Conservation (phyloP, 1,140 invertebrate genomes). For the Aphelenchoides fujianensis region DNA sequence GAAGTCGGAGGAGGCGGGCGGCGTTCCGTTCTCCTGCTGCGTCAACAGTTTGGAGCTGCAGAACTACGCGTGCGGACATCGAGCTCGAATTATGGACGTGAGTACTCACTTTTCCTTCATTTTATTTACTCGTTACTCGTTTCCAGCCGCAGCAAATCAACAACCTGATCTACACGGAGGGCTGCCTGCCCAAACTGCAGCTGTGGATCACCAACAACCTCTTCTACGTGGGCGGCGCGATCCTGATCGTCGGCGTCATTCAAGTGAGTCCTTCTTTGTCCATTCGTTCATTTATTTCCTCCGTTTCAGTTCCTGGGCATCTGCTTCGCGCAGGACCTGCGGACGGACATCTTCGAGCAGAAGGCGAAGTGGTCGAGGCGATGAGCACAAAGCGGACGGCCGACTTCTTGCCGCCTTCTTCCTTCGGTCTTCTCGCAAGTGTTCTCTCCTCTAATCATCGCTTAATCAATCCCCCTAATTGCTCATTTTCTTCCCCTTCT, state of each 20-base stretch:
- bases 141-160: constrained; percentile 75
- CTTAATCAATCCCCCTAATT: too few relatives aligned
- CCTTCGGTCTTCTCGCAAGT: too few relatives aligned
- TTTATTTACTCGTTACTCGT: not conserved
- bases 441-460: too few relatives aligned
- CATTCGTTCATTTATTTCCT: too few relatives aligned
- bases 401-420: too few relatives aligned
- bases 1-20: constrained; percentile 89
- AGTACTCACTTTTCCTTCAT: constrained; percentile 19
- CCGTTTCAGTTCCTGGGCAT: constrained; percentile 85
- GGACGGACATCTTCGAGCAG: constrained; percentile 92
- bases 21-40: constrained; percentile 95
- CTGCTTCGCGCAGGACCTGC: constrained; percentile 91
- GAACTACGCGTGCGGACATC: constrained; percentile 59
- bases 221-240: constrained; percentile 77
- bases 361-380: constrained; percentile 79
- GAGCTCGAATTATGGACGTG: constrained; percentile 33
- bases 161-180: constrained; percentile 80
- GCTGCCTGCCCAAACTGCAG: constrained; percentile 84
- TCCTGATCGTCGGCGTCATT: constrained; percentile 76
- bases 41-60: constrained; percentile 63
- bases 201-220: constrained; percentile 89
- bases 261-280: constrained; percentile 71
- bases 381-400: too few relatives aligned
- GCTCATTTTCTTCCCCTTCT: too few relatives aligned